Conservation (phyloP, 2,113 vertebrate genomes). For the Tenrec ecaudatus region DNA sequence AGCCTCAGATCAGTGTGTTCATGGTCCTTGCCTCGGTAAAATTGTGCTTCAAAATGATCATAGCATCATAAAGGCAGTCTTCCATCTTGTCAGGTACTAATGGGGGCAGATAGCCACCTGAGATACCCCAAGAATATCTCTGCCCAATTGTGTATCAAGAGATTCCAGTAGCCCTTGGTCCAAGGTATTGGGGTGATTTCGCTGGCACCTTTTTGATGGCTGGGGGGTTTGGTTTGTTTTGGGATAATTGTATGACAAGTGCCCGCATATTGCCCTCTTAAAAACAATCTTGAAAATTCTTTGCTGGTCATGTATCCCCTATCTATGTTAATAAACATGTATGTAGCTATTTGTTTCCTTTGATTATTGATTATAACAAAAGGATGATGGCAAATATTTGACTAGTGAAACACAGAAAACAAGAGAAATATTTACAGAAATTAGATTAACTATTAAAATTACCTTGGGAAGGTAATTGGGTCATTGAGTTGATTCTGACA, state of each 20-base stretch:
- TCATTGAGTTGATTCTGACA: too few species aligned
- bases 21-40: neutral
- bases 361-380: neutral
- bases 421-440: too few species aligned
- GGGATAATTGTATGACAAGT: neutral
- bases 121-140: neutral
- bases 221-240: neutral
- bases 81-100: accelerated
- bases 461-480: neutral
- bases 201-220: accelerated
- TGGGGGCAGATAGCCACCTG: too few species aligned
- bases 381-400: neutral
- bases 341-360: neutral
- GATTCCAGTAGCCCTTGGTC: accelerated
- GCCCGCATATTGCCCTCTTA: neutral
- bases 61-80: neutral
- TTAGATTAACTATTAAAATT: neutral
- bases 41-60: accelerated
- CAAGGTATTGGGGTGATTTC: neutral
- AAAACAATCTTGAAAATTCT: neutral
- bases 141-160: neutral
- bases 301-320: neutral
- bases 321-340: neutral
- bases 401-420: neutral
- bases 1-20: too few species aligned